Conservation (phyloP, 2,113 vertebrate species). For the Raphicerus campestris region DNA sequence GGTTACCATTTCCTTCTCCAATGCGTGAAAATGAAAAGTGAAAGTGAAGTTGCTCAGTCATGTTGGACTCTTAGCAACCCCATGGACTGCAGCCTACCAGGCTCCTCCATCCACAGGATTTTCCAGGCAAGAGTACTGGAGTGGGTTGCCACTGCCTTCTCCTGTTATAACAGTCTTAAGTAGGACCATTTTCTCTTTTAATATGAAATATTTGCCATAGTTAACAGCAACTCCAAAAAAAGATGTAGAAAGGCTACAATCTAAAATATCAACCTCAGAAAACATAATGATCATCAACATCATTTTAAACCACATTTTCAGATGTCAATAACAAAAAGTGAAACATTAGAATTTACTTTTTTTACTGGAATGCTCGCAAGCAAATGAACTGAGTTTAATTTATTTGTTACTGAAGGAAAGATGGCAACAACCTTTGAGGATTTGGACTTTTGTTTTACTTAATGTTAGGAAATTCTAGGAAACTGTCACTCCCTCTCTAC, state of each 20-base stretch:
- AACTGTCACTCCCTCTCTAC: not conserved
- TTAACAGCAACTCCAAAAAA: not conserved
- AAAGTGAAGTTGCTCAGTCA: no score
- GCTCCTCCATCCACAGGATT: no score
- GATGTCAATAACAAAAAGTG: not conserved
- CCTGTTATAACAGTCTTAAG: not conserved
- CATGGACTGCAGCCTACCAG: no score
- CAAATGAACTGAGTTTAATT: not conserved
- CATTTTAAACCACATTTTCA: not conserved
- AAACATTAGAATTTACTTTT: not conserved
- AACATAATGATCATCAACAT: not conserved
- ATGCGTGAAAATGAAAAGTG: no score
- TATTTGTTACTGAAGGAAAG: constrained; percentile 36
- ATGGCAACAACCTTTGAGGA: not conserved
- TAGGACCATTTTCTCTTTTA: not conserved
- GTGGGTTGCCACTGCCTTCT: no score
- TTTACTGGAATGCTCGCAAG: not conserved
- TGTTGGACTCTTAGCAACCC: no score
- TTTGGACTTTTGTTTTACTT: constrained; percentile 44
- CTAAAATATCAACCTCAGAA: not conserved
- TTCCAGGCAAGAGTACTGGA: no score
- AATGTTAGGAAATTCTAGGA: constrained; percentile 29
- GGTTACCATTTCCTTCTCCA: no score
- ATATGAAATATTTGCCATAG: not conserved
- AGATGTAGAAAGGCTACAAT: not conserved